Evolutionary conservation across 2,797 vertebrate species (phyloP).

Genomic region (Rhincodon typus): DNA sequence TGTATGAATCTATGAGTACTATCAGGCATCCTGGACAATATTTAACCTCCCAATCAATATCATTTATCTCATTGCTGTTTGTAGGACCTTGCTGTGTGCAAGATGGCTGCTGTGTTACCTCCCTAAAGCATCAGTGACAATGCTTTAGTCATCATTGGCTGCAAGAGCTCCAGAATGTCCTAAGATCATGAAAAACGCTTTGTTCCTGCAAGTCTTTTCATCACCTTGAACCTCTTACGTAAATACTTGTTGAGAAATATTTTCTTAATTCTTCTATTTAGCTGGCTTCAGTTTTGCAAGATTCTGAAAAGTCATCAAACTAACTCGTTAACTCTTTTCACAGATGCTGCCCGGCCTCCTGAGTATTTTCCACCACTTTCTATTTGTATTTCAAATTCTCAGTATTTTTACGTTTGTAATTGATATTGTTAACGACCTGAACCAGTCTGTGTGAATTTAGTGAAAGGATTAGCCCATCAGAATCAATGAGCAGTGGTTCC

Average conservation of each 20-base stretch:
- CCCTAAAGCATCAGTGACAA: not conserved
- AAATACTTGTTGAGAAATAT: too few relatives aligned
- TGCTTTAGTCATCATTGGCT: not conserved
- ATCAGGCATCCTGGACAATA: not conserved
- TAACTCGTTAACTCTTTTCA: not conserved
- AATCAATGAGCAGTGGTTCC: not conserved
- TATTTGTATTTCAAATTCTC: not conserved
- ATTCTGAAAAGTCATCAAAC: too few relatives aligned
- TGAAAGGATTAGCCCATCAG: not conserved
- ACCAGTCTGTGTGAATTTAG: not conserved
- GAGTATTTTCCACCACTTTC: not conserved
- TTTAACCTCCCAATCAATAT: not conserved
- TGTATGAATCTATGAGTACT: too few relatives aligned
- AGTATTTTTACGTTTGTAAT: not conserved
- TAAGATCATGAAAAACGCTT: not conserved
- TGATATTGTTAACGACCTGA: not conserved
- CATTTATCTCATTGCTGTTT: too few relatives aligned
- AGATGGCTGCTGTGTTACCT: not conserved
- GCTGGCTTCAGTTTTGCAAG: too few relatives aligned
- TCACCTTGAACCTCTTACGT: not conserved
- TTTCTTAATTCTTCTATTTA: too few relatives aligned
- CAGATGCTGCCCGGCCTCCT: not conserved
- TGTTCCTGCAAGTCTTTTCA: not conserved
- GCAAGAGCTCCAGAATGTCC: not conserved
- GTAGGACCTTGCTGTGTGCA: too few relatives aligned